Percentiles rank a stretch among this genome's conserved stretches.
phyloP scores from a whole-genome alignment of 2,797 vertebrate genomes.

The Poeciliopsis presidionis region DNA sequence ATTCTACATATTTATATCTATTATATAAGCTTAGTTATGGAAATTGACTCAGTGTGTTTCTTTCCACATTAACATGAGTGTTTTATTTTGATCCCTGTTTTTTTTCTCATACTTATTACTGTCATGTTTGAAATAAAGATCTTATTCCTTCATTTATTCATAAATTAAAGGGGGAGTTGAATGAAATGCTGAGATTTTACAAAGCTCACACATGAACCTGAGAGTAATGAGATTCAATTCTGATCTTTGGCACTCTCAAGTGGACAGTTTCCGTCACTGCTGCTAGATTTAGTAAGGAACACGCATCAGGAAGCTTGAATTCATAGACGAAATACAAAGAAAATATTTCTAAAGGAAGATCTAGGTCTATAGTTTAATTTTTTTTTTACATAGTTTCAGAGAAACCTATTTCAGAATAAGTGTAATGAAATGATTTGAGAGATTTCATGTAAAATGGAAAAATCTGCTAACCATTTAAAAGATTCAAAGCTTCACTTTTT shows the following conservation, averaged over 20 bases:
- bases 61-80: background rate
- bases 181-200: background rate
- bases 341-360: background rate
- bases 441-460: no score
- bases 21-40: background rate
- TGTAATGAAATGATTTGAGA: background rate
- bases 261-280: conserved; percentile 50
- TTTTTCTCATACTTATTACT: background rate
- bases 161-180: background rate
- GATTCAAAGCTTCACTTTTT: background rate
- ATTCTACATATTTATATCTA: background rate
- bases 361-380: background rate
- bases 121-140: background rate
- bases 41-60: background rate
- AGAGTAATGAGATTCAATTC: background rate
- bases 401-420: background rate
- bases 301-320: background rate
- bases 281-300: background rate
- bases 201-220: background rate
- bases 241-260: conserved; percentile 53
- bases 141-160: background rate
- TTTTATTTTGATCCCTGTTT: background rate
- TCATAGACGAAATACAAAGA: background rate
- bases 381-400: background rate
- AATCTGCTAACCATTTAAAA: no score